Percentiles rank a stretch among this genome's conserved stretches.
Evolutionary conservation across 2,888 invertebrate genomes (phyloP).

Genomic region (Yponomeuta cagnagella): DNA sequence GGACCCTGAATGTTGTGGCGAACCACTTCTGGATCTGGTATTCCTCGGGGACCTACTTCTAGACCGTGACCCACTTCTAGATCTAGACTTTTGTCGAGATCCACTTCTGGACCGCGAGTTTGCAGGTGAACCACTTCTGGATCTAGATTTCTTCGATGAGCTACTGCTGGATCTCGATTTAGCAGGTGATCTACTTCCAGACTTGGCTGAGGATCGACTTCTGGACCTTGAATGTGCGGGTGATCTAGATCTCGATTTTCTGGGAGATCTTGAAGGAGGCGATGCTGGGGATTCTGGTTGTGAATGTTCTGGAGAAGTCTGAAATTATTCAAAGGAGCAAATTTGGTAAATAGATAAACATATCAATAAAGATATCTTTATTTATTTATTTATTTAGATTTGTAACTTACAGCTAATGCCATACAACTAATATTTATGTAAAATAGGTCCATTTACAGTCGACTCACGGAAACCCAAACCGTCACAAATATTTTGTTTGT

Average conservation of each 20-base stretch:
- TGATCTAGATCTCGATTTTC: conserved; percentile 35
- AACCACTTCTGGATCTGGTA: conserved; percentile 22
- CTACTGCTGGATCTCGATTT: conserved; percentile 30
- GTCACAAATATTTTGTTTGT: no score
- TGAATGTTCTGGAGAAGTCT: neutral
- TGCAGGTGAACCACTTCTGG: conserved; percentile 11
- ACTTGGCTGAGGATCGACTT: neutral
- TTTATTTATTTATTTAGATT: no score
- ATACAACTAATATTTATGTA: no score
- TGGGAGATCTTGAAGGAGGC: conserved; percentile 23
- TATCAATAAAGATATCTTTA: no score
- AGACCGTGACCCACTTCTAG: conserved; percentile 18
- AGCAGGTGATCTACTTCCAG: conserved; percentile 22
- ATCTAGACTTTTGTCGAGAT: conserved; percentile 25
- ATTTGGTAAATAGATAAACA: neutral
- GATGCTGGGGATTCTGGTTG: conserved; percentile 19
- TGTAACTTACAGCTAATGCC: no score
- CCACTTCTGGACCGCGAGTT: neutral
- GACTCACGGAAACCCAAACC: no score
- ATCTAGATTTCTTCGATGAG: conserved; percentile 19
- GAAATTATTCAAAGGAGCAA: neutral
- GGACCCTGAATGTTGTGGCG: neutral
- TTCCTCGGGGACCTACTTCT: neutral
- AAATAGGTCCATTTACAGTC: no score
- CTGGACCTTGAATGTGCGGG: conserved; percentile 2